phyloP scores from a whole-genome alignment of 2,797 vertebrate genomes.

The Clamator glandarius region DNA sequence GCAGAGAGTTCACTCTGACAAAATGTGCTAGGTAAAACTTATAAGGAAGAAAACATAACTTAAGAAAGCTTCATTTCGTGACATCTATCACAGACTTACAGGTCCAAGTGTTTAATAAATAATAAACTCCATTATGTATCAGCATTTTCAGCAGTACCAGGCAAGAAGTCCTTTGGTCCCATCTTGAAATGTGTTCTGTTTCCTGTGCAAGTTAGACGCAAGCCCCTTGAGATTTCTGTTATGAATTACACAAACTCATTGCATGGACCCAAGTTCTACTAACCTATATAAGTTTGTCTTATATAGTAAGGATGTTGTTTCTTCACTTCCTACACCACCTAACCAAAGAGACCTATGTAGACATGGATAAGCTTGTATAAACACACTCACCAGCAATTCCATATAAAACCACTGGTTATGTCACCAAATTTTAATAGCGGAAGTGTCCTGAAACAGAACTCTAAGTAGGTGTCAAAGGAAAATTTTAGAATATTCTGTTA shows the following conservation, averaged over 20 bases:
- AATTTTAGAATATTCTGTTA: not conserved
- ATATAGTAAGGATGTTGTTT: not conserved
- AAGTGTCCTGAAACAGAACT: not conserved
- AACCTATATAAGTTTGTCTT: not conserved
- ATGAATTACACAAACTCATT: not conserved
- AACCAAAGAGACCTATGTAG: not conserved
- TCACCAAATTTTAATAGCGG: not conserved
- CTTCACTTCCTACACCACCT: not conserved
- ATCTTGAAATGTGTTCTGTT: not conserved
- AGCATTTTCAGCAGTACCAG: not conserved
- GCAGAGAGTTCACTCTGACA: not conserved
- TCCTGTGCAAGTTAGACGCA: not conserved
- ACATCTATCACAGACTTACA: not conserved
- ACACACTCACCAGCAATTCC: not conserved
- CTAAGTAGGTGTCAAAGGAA: not conserved
- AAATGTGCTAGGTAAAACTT: not conserved
- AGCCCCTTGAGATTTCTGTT: rapidly evolving
- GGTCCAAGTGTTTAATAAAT: not conserved
- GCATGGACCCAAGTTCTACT: not conserved
- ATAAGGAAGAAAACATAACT: not conserved
- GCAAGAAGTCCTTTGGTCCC: not conserved
- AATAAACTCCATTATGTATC: not conserved
- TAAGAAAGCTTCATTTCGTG: not conserved
- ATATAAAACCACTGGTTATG: not conserved
- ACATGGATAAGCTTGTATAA: not conserved